Conservation (phyloP, 2,797 vertebrate genomes). For the Acridotheres tristis region DNA sequence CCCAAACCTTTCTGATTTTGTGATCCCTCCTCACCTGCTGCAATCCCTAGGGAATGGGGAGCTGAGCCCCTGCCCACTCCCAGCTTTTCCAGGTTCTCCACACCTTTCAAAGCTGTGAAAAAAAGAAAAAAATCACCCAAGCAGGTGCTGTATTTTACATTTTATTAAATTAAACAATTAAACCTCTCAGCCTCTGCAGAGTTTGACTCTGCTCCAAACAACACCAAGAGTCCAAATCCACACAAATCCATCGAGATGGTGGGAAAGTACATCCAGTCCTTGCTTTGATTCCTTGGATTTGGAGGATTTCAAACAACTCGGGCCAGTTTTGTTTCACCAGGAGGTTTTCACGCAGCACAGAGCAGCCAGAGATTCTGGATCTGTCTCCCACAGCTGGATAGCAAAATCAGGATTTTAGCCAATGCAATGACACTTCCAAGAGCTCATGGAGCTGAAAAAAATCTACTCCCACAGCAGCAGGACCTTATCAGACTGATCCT, state of each 20-base stretch:
- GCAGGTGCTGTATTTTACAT: neutral
- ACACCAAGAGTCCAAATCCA: neutral
- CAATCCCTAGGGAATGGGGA: accelerated
- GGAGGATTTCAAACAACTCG: neutral
- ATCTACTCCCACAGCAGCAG: neutral
- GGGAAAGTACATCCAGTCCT: neutral
- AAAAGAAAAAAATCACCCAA: neutral
- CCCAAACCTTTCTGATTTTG: neutral
- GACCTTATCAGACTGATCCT: neutral
- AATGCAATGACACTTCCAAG: neutral
- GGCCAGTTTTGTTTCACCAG: neutral
- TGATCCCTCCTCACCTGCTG: neutral
- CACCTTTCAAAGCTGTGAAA: neutral
- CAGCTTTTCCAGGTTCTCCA: neutral
- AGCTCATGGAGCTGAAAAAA: neutral
- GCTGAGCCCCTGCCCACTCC: neutral
- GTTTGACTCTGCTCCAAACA: neutral
- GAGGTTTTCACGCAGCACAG: neutral
- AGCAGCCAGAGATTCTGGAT: neutral
- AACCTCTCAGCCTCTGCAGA: neutral
- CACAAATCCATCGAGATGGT: neutral
- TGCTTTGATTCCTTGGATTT: neutral
- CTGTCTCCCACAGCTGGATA: neutral
- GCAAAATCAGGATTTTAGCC: neutral
- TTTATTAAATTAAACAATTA: constrained; percentile 41